Percentiles rank a stretch among this genome's conserved stretches.
Conservation (phyloP, 2,888 invertebrate genomes). For the Drosophila siamana region DNA sequence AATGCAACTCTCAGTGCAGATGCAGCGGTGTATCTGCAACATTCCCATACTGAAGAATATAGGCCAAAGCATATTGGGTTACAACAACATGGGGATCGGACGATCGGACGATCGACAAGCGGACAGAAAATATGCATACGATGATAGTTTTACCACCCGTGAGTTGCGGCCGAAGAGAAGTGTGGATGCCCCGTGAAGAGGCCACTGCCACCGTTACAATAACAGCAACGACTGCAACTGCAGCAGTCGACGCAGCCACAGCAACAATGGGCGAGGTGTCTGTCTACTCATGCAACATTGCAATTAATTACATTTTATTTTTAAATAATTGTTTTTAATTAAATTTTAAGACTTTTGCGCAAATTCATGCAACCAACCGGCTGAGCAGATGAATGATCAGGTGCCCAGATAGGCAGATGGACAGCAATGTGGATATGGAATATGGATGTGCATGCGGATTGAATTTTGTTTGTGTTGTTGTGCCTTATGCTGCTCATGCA, state of each 20-base stretch:
- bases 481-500: slow-evolving; percentile 67
- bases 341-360: slow-evolving; percentile 72
- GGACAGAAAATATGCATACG: slow-evolving; percentile 55
- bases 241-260: too few relatives aligned
- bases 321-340: slow-evolving; percentile 79
- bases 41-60: slow-evolving; percentile 51
- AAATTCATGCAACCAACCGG: slow-evolving; percentile 64
- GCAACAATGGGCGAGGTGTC: slow-evolving; percentile 46
- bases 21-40: slow-evolving; percentile 15
- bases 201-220: slow-evolving; percentile 77
- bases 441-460: slow-evolving; percentile 16
- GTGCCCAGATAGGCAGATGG: slow-evolving; percentile 29
- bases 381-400: slow-evolving; percentile 52
- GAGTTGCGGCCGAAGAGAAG: slow-evolving; percentile 48
- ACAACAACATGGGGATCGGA: slow-evolving; percentile 24
- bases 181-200: slow-evolving; percentile 73
- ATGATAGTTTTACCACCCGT: slow-evolving; percentile 51
- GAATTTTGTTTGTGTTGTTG: slow-evolving; percentile 18
- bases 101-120: slow-evolving; percentile 33
- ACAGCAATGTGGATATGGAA: slow-evolving; percentile 9
- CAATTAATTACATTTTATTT: slow-evolving; percentile 79
- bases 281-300: slow-evolving; percentile 76
- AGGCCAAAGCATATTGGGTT: slow-evolving; percentile 53
- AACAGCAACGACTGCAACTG: slow-evolving; percentile 29
- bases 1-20: slow-evolving; percentile 8